Base-by-base conservation (phyloP, 2,888 invertebrate species). In the Caenorhabditis macrosperma region DNA sequence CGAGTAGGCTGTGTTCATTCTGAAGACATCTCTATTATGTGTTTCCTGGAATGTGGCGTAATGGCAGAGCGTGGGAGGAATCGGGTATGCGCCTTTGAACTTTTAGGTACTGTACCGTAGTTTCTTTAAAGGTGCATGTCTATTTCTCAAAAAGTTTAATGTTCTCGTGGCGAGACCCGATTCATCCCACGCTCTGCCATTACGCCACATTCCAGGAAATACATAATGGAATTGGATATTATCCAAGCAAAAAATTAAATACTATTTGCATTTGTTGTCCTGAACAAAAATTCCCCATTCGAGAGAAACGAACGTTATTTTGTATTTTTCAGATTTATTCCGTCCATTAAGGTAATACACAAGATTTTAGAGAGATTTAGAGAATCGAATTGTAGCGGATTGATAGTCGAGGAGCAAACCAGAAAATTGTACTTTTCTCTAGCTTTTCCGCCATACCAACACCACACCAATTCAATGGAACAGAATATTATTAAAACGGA, bases 321-420 rank as follows among this genome's bases (percentile, higher is more conserved):
- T 38, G 57, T 17, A 22, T 20, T 60, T 78, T 74, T 74, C 61
- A 72, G 33, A 33, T 79, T 79, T 74, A 79, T 79, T 79, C 74
- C 68, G 68, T 74, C 74, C 79, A 64, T 79, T 68, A 69, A 55
- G 50, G 61, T 59, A 74, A 59, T 66, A 78, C 78, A 78, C 66
- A 61, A 71, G 41, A 69, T 46, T 72, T 60, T 28, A 46, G 46
- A 48, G 52, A 44, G 52, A 71, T 54, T 54, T 24, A 20, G 17
- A 52, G 50, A 60, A 61, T 35, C 54, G 60, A 30, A 63, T 63
- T 24, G 24, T 22, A 33, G 35, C n/a, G 38, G 50, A 41, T 26
- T 50, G 22, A 46, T 22, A 46, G 46, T 1, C 15, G 15, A 33
- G 33, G 1, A 20, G 6, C 12, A 7, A 12, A 12, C 15, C 38